A percentile compares a stretch with the other conserved stretches of the same genome.
phyloP scores from a whole-genome alignment of 2,888 invertebrate genomes.

The Auanema sp. region DNA sequence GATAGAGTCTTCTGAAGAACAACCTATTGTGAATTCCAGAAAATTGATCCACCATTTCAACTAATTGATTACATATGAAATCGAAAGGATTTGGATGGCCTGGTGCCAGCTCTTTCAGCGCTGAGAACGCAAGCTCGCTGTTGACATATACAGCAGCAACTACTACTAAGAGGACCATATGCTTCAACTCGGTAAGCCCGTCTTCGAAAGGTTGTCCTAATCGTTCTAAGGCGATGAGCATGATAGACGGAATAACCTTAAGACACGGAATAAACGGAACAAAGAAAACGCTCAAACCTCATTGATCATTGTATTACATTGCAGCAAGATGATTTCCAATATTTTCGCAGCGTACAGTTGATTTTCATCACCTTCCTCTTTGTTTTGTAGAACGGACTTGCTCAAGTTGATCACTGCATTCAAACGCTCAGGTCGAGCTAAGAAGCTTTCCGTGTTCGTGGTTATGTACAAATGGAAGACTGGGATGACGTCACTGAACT shows the following conservation, averaged over 20 bases:
- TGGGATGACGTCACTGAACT: conserved; percentile 87
- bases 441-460: conserved; percentile 88
- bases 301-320: conserved; percentile 72
- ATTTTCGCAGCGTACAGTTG: conserved; percentile 96
- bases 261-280: not conserved
- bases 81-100: conserved; percentile 24
- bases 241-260: conserved; percentile 20
- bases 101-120: conserved; percentile 18
- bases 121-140: conserved; percentile 14
- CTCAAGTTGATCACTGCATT: conserved; percentile 92
- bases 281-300: conserved; percentile 8
- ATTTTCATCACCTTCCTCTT: conserved; percentile 82
- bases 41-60: conserved; percentile 11
- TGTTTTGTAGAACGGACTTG: conserved; percentile 64
- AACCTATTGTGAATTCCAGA: conserved; percentile 19
- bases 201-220: conserved; percentile 22
- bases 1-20: no score
- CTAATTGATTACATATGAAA: conserved; percentile 15
- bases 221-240: conserved; percentile 19
- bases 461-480: conserved; percentile 95
- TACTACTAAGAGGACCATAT: conserved; percentile 23
- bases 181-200: conserved; percentile 20
- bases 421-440: conserved; percentile 85
- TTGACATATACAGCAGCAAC: conserved; percentile 20
- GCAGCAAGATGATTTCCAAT: conserved; percentile 83